Conservation (phyloP, 2,113 vertebrate genomes). For the Ciconia maguari region DNA sequence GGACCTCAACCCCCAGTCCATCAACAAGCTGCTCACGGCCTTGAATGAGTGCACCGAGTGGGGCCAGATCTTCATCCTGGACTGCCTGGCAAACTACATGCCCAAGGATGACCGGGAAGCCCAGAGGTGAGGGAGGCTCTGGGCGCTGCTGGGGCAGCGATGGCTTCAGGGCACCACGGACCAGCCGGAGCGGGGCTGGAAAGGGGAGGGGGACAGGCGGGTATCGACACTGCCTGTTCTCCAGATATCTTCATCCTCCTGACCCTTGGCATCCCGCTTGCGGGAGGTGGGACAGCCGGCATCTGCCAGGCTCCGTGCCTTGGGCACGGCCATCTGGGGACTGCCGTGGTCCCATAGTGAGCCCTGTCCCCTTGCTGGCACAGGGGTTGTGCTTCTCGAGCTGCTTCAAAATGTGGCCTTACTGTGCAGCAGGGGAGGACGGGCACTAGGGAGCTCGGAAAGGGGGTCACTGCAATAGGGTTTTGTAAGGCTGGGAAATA, state of each 20-base stretch:
- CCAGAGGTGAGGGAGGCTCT: conserved; percentile 85
- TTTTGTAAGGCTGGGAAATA: background rate
- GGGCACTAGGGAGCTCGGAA: background rate
- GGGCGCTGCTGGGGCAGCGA: background rate
- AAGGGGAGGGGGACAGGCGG: background rate
- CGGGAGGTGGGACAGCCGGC: background rate
- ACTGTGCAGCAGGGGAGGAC: fast-evolving
- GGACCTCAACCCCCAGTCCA: conserved; percentile 96
- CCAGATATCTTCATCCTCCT: background rate
- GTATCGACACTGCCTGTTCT: background rate
- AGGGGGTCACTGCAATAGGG: background rate
- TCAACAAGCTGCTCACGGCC: conserved; percentile 97
- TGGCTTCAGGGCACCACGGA: background rate
- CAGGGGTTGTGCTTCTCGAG: background rate
- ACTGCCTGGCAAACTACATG: conserved; percentile 96
- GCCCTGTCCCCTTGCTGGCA: background rate
- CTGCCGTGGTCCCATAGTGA: fast-evolving
- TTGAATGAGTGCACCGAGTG: conserved; percentile 97
- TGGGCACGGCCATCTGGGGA: background rate
- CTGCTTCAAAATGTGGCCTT: background rate
- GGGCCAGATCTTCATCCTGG: conserved; percentile 99
- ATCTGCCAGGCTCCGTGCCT: background rate
- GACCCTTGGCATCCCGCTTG: background rate
- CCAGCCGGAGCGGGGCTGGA: fast-evolving
- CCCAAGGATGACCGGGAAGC: conserved; percentile 97